phyloP scores from a whole-genome alignment of 2,113 vertebrate genomes.

The Nyctereutes procyonoides region DNA sequence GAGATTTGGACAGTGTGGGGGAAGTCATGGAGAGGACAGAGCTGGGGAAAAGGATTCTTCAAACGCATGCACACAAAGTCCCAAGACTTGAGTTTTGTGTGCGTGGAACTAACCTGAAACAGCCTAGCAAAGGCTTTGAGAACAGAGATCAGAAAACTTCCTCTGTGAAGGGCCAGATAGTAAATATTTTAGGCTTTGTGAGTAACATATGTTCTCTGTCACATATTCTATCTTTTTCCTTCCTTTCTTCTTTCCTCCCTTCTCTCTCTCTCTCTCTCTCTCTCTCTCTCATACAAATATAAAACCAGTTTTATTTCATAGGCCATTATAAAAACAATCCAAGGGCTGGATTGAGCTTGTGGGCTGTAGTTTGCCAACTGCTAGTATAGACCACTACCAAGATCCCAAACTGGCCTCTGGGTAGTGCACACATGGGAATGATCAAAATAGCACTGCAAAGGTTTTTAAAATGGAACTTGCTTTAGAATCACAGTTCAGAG shows the following conservation, averaged over 20 bases:
- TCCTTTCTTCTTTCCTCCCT: not conserved
- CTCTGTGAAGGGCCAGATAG: not conserved
- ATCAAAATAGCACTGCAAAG: not conserved
- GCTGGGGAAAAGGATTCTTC: not conserved
- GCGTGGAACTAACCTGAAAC: not conserved
- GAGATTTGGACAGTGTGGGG: not conserved
- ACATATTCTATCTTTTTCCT: not conserved
- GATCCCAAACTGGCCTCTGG: not conserved
- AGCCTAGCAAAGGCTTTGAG: not conserved
- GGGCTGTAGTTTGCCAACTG: no score
- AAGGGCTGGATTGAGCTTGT: not conserved
- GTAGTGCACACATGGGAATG: no score
- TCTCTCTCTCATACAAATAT: not conserved
- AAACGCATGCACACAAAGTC: not conserved
- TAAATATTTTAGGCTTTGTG: not conserved
- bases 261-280: no score
- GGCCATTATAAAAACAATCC: not conserved
- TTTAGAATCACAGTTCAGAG: not conserved
- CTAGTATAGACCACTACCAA: not conserved
- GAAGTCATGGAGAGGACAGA: not conserved
- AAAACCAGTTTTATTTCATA: not conserved
- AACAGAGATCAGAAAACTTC: not conserved
- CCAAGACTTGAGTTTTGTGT: not conserved
- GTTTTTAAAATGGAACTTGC: not conserved
- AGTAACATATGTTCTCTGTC: not conserved